Conservation (phyloP, 2,797 vertebrate species). For the Arrhamphus sclerolepis region DNA sequence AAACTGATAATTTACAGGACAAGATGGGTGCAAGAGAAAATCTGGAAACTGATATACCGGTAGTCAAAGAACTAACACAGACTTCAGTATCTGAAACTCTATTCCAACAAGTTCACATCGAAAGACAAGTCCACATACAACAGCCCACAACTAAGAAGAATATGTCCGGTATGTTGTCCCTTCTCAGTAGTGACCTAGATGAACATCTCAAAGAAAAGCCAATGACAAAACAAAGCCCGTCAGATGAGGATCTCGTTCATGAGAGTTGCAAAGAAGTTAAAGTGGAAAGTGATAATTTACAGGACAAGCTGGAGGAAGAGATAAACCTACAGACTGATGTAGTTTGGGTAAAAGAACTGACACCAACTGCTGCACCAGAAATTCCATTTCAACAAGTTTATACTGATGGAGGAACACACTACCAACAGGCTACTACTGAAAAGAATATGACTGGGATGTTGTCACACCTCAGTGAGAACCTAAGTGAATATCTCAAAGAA, state of each 20-base stretch:
- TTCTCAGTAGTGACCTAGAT: conserved; percentile 48
- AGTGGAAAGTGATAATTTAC: conserved; percentile 1
- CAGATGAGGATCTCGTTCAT: conserved; percentile 14
- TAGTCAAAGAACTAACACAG: not conserved
- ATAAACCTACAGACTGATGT: conserved; percentile 3
- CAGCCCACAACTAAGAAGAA: conserved; percentile 33
- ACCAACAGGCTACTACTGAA: conserved; percentile 1
- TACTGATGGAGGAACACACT: not conserved
- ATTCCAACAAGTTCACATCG: conserved; percentile 24
- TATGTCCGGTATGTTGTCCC: conserved; percentile 51
- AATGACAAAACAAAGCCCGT: not conserved
- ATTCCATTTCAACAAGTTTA: conserved; percentile 33
- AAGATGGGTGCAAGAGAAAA: not conserved
- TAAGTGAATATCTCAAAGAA: conserved; percentile 38
- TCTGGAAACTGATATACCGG: not conserved
- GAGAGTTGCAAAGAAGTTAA: conserved; percentile 35
- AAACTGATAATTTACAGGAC: too few relatives aligned
- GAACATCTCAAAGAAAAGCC: conserved; percentile 29
- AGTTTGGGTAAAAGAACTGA: not conserved
- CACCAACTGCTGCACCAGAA: conserved; percentile 1
- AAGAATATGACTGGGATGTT: conserved; percentile 52
- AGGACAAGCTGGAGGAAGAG: not conserved
- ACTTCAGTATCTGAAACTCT: conserved; percentile 24
- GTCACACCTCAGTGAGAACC: conserved; percentile 45
- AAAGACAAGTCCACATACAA: not conserved